Percentiles rank a stretch among this genome's conserved stretches.
These are phyloP conservation scores for Carassius carassius DNA, from an alignment of 2,113 vertebrate genomes.

Conservation along the genomic window DNA sequence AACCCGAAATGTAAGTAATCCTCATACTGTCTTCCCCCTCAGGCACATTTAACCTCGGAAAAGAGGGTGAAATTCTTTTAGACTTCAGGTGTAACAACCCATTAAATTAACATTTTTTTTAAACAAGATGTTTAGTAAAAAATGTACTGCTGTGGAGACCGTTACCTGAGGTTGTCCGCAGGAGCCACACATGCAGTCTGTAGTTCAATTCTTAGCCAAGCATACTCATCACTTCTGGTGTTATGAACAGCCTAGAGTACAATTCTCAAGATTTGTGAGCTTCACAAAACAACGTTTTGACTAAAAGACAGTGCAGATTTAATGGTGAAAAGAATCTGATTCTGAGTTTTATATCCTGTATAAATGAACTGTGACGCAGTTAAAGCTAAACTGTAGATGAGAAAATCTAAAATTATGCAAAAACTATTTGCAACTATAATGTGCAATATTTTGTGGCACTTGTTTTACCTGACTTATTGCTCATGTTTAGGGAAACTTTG, in stretches of 20 bases:
- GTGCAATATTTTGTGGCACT: not conserved
- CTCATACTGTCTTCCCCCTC: slow-evolving; percentile 29
- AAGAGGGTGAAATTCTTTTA: not conserved
- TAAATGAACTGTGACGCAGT: not conserved
- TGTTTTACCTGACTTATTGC: not conserved
- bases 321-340: not conserved
- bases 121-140: not conserved
- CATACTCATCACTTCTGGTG: not conserved
- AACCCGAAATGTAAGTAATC: slow-evolving; percentile 31
- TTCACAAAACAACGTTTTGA: not conserved
- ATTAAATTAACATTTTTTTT: not conserved
- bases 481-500: not conserved
- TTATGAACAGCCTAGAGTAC: not conserved
- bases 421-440: not conserved
- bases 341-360: not conserved
- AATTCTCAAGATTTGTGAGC: not conserved
- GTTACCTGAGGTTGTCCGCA: not conserved
- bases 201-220: not conserved
- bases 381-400: not conserved
- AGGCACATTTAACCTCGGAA: slow-evolving; percentile 40
- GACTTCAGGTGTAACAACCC: slow-evolving; percentile 7
- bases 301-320: not conserved
- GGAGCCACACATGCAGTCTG: not conserved
- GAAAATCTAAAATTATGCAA: not conserved
- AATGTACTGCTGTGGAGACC: not conserved